Evolutionary conservation across 2,888 invertebrate species (phyloP), one percentile per base, ranked within the genome.

Genomic region (Nymphalis urticae): DNA sequence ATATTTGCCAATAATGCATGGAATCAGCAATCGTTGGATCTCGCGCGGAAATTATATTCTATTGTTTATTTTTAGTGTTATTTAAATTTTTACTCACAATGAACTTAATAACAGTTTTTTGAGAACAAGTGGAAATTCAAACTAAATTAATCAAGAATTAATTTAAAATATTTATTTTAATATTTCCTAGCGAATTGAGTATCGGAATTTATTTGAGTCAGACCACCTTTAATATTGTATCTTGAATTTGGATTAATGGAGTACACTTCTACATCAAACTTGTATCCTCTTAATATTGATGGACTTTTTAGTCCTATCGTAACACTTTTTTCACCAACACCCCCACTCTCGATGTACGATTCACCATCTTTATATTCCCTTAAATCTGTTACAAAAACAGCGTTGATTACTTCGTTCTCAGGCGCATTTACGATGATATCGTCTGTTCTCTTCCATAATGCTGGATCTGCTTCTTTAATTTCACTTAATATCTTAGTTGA

Each of bases 251-350:
- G 81, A 62, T 83, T 77, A 21, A 72, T 80, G 0, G 82, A 83
- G 58, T 79, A 92, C 17, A 92, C 90, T 75, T 90, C 88, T 13
- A 92, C 79, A 70, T 80, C 75, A 68, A 92, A 92, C 63, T 81
- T 88, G 68, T 89, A 91, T 0, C 91, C 92, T 72, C 90, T 79
- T 7, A 92, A 74, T 32, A 90, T 79, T 0, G 83, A 77, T 0
- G 91, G 90, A 71, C 90, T 91, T 51, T 86, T 86, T 58, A 92
- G 59, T 0, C 75, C 82, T 5, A 92, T 78, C 0, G 87, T 88
- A 1, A 91, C 91, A 77, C 79, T 85, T 19, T 82, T 86, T 3
- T 75, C 77, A 0, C 90, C 91, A 24, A 91, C 70, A 0, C 91
- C 91, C 0, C 92, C 92, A 54, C 80, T 85, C 62, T 85, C 81